Evolutionary conservation across 2,888 invertebrate genomes (phyloP).

Genomic region (Cerastis leucographa): DNA sequence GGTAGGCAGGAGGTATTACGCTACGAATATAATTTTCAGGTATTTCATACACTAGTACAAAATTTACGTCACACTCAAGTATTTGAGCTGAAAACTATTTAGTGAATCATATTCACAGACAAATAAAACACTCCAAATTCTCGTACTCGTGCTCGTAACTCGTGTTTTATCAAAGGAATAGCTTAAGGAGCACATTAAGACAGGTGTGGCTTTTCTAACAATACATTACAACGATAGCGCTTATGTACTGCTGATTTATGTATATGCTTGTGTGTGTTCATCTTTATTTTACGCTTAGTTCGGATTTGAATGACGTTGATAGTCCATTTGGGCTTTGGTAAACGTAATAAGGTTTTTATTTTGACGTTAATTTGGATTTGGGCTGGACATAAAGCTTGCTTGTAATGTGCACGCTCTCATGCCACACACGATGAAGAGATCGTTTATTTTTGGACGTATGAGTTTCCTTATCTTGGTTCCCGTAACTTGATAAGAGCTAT

Average conservation of each 20-base stretch:
- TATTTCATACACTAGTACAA: conserved; percentile 24
- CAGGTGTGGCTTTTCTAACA: conserved; percentile 60
- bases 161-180: conserved; percentile 71
- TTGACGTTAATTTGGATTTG: conserved; percentile 8
- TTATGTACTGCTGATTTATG: conserved; percentile 27
- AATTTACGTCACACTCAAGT: conserved; percentile 72
- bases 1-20: not conserved
- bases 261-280: conserved; percentile 20
- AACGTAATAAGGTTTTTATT: not conserved
- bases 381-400: not conserved
- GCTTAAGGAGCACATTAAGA: conserved; percentile 66
- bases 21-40: not conserved
- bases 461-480: conserved; percentile 8
- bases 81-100: conserved; percentile 69
- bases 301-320: conserved; percentile 45
- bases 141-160: conserved; percentile 48
- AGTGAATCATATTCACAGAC: conserved; percentile 71
- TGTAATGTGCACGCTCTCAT: conserved; percentile 2
- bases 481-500: conserved; percentile 18
- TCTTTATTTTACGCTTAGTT: conserved; percentile 44
- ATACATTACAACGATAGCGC: conserved; percentile 39
- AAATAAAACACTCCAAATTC: conserved; percentile 79
- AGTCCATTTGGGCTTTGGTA: conserved; percentile 17
- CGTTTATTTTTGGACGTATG: conserved; percentile 13
- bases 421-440: conserved; percentile 19